phyloP scores from a whole-genome alignment of 2,113 vertebrate genomes.

The Himantopus leucocephalus region DNA sequence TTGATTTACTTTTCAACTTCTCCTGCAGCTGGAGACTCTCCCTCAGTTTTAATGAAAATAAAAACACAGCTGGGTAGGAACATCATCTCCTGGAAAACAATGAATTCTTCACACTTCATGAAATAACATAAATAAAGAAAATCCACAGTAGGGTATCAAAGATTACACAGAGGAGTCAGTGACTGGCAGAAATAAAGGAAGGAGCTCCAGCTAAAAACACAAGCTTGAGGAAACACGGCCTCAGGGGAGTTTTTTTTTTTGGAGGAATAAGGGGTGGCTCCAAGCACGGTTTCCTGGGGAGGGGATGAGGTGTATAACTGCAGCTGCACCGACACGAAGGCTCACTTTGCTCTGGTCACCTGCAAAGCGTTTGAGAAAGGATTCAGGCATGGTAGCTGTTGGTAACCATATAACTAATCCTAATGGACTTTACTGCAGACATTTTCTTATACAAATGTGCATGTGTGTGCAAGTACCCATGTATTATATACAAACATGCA shows the following conservation, averaged over 20 bases:
- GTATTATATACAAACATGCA: neutral
- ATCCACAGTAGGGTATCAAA: neutral
- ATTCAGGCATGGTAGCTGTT: neutral
- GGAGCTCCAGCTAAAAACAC: neutral
- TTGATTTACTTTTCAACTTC: slow-evolving; percentile 25
- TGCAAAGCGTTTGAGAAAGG: neutral
- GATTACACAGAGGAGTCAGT: neutral
- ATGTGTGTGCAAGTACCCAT: fast-evolving
- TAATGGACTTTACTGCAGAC: neutral
- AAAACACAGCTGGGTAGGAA: slow-evolving; percentile 38
- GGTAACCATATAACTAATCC: neutral
- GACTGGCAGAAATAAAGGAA: neutral
- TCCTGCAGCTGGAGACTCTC: neutral
- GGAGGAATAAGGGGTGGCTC: neutral
- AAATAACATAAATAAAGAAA: slow-evolving; percentile 23
- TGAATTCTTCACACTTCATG: slow-evolving; percentile 43
- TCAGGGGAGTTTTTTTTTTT: neutral
- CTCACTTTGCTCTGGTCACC: neutral
- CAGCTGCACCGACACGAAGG: neutral
- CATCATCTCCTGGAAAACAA: slow-evolving; percentile 29
- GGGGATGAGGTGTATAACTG: neutral
- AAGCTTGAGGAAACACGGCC: neutral
- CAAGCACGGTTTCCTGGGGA: neutral
- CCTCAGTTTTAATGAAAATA: slow-evolving; percentile 33
- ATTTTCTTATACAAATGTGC: neutral